Evolutionary conservation across 2,888 invertebrate genomes (phyloP).

Genomic region (Arrhopalites spinosus): DNA sequence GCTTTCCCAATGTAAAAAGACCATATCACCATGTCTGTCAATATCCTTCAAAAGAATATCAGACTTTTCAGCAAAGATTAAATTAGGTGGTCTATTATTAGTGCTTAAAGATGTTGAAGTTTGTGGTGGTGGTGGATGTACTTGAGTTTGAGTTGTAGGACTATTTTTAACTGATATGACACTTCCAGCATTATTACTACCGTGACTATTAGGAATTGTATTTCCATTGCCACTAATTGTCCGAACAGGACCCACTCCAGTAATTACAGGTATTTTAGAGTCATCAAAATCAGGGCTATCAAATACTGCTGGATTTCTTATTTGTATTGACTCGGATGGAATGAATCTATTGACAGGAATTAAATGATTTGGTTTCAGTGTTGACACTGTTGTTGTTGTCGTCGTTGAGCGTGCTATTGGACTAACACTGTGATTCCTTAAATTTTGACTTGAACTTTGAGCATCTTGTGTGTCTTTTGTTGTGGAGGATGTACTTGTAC

Average conservation of each 20-base stretch:
- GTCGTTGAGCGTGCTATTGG: not conserved
- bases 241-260: slow-evolving; percentile 52
- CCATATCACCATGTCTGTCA: slow-evolving; percentile 73
- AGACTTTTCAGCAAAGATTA: slow-evolving; percentile 55
- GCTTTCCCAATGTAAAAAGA: slow-evolving; percentile 90
- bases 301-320: slow-evolving; percentile 26
- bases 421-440: not conserved
- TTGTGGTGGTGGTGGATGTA: slow-evolving; percentile 39
- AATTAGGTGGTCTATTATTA: slow-evolving; percentile 45
- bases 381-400: slow-evolving; percentile 57
- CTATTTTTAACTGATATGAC: slow-evolving; percentile 40
- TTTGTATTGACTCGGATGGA: slow-evolving; percentile 25
- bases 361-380: not conserved
- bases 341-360: slow-evolving; percentile 9
- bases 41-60: slow-evolving; percentile 81
- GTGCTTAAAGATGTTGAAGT: slow-evolving; percentile 17
- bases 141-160: slow-evolving; percentile 34
- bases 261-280: slow-evolving; percentile 55
- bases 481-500: slow-evolving; percentile 41
- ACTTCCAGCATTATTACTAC: slow-evolving; percentile 37
- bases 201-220: slow-evolving; percentile 24
- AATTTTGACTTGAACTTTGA: not conserved
- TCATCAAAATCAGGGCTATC: slow-evolving; percentile 53
- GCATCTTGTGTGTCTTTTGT: slow-evolving; percentile 6
- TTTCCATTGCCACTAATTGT: slow-evolving; percentile 32